These are phyloP conservation scores for Romanogobio albipinnatus DNA, from an alignment of 2,113 vertebrate species.

Conservation along the genomic window DNA sequence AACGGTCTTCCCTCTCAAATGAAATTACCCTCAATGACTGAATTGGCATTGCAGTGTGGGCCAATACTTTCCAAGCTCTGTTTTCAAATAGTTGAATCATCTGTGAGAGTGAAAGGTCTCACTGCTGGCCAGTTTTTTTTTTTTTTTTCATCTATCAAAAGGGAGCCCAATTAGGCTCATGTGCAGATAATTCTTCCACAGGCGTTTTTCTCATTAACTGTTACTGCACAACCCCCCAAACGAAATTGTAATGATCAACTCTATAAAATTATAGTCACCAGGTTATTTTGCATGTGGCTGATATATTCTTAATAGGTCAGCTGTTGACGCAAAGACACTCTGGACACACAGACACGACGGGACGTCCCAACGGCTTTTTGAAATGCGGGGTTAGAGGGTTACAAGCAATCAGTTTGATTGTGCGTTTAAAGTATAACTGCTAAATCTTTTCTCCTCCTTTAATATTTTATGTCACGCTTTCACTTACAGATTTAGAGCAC, in stretches of 20 bases:
- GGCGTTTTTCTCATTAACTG: conserved; percentile 49
- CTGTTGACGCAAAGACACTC: conserved; percentile 18
- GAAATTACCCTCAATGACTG: conserved; percentile 59
- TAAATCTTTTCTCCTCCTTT: background rate
- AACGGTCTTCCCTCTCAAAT: conserved; percentile 46
- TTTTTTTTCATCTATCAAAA: conserved; percentile 54
- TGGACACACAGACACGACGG: background rate
- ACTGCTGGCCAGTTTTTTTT: conserved; percentile 38
- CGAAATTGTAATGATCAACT: conserved; percentile 44
- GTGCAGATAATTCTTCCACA: conserved; percentile 42
- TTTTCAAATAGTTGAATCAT: conserved; percentile 46
- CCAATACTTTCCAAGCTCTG: conserved; percentile 37
- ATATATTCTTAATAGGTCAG: conserved; percentile 27
- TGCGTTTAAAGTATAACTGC: background rate
- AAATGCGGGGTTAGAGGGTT: too few species aligned
- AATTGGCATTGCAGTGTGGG: conserved; percentile 58
- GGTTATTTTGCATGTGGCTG: conserved; percentile 27
- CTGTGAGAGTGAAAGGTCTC: conserved; percentile 27
- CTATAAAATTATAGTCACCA: conserved; percentile 33
- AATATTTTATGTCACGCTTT: conserved; percentile 24
- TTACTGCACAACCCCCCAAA: conserved; percentile 29
- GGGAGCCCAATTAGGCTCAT: conserved; percentile 45
- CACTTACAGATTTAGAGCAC: conserved; percentile 28
- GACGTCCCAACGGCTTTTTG: too few species aligned
- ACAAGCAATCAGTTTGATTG: too few species aligned